Evolutionary conservation across 2,888 invertebrate species (phyloP).

Genomic region (Ceramica pisi): DNA sequence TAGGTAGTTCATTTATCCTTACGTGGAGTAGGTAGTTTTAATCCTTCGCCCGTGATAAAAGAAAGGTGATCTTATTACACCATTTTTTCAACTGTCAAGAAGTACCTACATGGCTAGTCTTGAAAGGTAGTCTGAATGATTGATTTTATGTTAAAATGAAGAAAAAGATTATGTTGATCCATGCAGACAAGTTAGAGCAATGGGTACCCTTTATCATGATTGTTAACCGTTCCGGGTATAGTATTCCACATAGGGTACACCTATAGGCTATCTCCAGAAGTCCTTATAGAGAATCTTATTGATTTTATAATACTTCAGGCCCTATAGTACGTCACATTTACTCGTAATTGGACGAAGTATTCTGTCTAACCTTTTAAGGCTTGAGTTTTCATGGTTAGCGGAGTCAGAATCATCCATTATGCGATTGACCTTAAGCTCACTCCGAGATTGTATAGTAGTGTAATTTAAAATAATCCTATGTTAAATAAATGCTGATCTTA

Average conservation of each 20-base stretch:
- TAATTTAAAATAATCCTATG: constrained; percentile 55
- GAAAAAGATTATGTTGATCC: neutral
- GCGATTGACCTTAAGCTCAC: constrained; percentile 50
- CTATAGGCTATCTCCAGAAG: neutral
- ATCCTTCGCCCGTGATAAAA: too few species aligned
- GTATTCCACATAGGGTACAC: neutral
- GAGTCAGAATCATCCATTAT: constrained; percentile 35
- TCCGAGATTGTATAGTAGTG: constrained; percentile 28
- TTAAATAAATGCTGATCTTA: constrained; percentile 41
- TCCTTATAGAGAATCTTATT: neutral
- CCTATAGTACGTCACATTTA: constrained; percentile 30
- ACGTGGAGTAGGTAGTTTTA: too few species aligned
- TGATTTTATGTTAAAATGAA: neutral
- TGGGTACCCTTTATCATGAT: neutral
- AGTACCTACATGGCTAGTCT: neutral
- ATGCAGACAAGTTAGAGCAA: neutral
- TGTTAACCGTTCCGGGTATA: neutral
- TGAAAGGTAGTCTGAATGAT: neutral
- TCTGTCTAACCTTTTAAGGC: constrained; percentile 51
- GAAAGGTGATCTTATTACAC: neutral
- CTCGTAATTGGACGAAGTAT: constrained; percentile 53
- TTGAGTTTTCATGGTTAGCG: constrained; percentile 39
- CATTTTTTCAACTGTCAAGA: too few species aligned
- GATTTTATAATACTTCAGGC: constrained; percentile 6
- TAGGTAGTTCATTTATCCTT: too few species aligned